Percentiles rank a stretch among this genome's conserved stretches.
These are phyloP conservation scores for Archaeoteleia sp. DNA, from an alignment of 2,888 invertebrate genomes.

Conservation along the genomic window DNA sequence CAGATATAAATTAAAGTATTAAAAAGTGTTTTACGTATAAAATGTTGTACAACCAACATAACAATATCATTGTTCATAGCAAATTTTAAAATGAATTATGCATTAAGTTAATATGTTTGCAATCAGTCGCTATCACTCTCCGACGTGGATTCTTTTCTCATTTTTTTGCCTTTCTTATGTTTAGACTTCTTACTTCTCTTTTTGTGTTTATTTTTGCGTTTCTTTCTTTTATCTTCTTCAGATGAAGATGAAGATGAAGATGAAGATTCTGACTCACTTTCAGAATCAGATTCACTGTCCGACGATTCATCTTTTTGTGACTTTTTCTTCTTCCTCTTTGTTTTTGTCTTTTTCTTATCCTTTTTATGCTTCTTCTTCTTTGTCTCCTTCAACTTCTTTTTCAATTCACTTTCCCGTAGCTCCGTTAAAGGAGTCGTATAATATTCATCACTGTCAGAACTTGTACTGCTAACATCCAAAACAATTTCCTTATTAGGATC, in stretches of 20 bases:
- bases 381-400: constrained; percentile 81
- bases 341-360: constrained; percentile 75
- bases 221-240: constrained; percentile 58
- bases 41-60: too few relatives aligned
- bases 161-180: constrained; percentile 72
- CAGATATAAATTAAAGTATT: too few relatives aligned
- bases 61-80: too few relatives aligned
- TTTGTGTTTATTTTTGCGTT: constrained; percentile 63
- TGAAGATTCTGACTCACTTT: constrained; percentile 17
- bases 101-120: too few relatives aligned
- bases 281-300: constrained; percentile 64
- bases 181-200: constrained; percentile 70
- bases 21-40: too few relatives aligned
- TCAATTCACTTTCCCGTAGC: constrained; percentile 85
- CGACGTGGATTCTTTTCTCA: constrained; percentile 63
- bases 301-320: too few relatives aligned
- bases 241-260: constrained; percentile 47
- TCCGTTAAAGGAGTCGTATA: constrained; percentile 89
- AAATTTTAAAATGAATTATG: too few relatives aligned
- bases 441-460: constrained; percentile 89
- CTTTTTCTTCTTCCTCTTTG: constrained; percentile 62
- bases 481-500: constrained; percentile 95
- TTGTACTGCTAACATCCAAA: constrained; percentile 95
- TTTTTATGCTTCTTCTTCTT: constrained; percentile 79
- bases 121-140: constrained; percentile 48